Evolutionary conservation across 2,797 vertebrate species (phyloP).

Genomic region (Aphelocoma californica): DNA sequence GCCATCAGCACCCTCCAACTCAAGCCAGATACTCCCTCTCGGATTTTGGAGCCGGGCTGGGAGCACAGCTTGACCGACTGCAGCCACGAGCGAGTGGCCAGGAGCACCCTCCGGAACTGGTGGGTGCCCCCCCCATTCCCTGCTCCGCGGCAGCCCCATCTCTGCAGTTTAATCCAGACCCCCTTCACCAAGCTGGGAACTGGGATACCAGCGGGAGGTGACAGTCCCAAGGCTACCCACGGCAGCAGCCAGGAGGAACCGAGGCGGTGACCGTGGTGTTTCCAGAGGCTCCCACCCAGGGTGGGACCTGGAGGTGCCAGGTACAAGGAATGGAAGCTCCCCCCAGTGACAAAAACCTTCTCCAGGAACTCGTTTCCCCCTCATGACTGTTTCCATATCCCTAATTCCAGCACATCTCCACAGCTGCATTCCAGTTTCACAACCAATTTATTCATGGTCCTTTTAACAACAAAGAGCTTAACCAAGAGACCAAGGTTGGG

Average conservation of each 20-base stretch:
- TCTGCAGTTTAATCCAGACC: neutral
- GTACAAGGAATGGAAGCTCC: neutral
- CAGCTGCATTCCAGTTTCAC: accelerated
- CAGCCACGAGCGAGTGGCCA: accelerated
- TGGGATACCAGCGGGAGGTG: accelerated
- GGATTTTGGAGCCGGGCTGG: accelerated
- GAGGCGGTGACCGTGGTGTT: accelerated
- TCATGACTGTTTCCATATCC: neutral
- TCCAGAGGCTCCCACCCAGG: neutral
- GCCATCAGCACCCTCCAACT: neutral
- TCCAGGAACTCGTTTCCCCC: neutral
- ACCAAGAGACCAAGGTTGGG: neutral
- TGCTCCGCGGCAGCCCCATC: accelerated
- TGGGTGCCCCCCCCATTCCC: neutral
- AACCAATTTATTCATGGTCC: accelerated
- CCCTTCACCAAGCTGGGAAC: accelerated
- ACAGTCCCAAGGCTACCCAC: neutral
- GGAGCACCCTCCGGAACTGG: accelerated
- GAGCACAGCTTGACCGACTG: neutral
- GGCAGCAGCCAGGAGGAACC: accelerated
- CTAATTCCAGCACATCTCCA: neutral
- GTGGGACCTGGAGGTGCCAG: neutral
- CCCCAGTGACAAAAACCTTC: neutral
- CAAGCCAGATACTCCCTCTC: accelerated
- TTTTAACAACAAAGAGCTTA: neutral